These are phyloP conservation scores for Ametastegia equiseti DNA, from an alignment of 2,888 invertebrate species.

Conservation along the genomic window DNA sequence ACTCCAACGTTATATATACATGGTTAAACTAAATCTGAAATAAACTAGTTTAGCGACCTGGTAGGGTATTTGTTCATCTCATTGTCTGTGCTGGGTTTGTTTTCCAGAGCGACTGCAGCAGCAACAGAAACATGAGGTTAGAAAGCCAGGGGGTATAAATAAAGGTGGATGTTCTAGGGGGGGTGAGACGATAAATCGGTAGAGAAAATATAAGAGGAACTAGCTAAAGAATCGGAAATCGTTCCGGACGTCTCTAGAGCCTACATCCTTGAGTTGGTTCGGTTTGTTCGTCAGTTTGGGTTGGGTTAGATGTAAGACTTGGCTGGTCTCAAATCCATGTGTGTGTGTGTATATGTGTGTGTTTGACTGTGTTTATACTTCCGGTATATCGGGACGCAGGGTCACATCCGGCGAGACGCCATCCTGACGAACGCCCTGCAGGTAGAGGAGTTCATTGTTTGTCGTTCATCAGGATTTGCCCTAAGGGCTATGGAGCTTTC, in stretches of 20 bases:
- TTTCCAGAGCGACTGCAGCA: neutral
- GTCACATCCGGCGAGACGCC: slow-evolving; percentile 12
- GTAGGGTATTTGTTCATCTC: neutral
- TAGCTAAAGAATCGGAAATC: slow-evolving; percentile 14
- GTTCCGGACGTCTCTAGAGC: slow-evolving; percentile 22
- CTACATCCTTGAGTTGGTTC: slow-evolving; percentile 16
- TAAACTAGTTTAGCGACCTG: neutral
- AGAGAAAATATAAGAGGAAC: slow-evolving; percentile 8
- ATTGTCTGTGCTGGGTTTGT: neutral
- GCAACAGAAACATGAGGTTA: no score
- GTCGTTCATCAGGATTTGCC: slow-evolving; percentile 46
- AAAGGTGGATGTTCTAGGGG: neutral
- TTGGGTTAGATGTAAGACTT: neutral
- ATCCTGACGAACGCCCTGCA: slow-evolving; percentile 21
- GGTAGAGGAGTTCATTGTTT: slow-evolving; percentile 39
- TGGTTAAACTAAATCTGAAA: neutral
- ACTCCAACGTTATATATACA: no score
- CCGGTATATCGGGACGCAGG: slow-evolving; percentile 10
- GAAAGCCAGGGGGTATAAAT: neutral
- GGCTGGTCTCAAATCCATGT: neutral
- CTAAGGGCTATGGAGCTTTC: neutral
- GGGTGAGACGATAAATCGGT: neutral
- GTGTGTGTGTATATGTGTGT: neutral
- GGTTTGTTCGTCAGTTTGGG: neutral
- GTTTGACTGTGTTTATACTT: neutral